Conservation (phyloP, 2,797 vertebrate genomes). For the Thunnus albacares region DNA sequence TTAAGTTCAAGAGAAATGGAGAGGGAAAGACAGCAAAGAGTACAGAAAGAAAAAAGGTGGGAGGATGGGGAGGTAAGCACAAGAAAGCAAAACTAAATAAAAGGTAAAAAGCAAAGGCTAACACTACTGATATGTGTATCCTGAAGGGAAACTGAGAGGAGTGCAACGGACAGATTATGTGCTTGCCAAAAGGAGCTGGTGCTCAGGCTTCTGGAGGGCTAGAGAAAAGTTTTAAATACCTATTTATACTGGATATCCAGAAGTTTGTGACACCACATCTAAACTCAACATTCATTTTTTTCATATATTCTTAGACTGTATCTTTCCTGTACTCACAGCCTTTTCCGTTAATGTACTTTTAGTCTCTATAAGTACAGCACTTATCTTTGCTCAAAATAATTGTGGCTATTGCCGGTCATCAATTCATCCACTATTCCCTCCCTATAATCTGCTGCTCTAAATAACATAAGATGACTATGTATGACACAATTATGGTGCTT, state of each 20-base stretch:
- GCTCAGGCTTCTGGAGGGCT: slow-evolving; percentile 42
- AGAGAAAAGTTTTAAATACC: slow-evolving; percentile 18
- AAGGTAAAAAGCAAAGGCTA: slow-evolving; percentile 54
- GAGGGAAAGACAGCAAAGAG: slow-evolving; percentile 29
- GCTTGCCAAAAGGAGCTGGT: slow-evolving; percentile 30
- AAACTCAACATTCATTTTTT: slow-evolving; percentile 3
- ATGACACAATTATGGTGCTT: background rate
- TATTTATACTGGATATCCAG: slow-evolving; percentile 12
- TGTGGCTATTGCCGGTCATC: background rate
- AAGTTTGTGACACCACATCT: slow-evolving; percentile 7
- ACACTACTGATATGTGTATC: slow-evolving; percentile 34
- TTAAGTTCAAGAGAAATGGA: slow-evolving; percentile 50
- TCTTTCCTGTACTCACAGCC: background rate
- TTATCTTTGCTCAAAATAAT: background rate
- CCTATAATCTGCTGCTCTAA: background rate
- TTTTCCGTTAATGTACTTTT: background rate
- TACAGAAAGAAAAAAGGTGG: slow-evolving; percentile 38
- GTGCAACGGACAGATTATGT: slow-evolving; percentile 55
- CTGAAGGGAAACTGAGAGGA: slow-evolving; percentile 57
- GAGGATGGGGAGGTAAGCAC: slow-evolving; percentile 36
- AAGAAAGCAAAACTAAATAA: slow-evolving; percentile 53
- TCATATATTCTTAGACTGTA: background rate
- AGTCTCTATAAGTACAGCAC: background rate
- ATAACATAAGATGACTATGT: background rate
- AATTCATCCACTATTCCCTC: background rate